Evolutionary conservation across 2,797 vertebrate genomes (phyloP).

Genomic region (Etheostoma nigrum): DNA sequence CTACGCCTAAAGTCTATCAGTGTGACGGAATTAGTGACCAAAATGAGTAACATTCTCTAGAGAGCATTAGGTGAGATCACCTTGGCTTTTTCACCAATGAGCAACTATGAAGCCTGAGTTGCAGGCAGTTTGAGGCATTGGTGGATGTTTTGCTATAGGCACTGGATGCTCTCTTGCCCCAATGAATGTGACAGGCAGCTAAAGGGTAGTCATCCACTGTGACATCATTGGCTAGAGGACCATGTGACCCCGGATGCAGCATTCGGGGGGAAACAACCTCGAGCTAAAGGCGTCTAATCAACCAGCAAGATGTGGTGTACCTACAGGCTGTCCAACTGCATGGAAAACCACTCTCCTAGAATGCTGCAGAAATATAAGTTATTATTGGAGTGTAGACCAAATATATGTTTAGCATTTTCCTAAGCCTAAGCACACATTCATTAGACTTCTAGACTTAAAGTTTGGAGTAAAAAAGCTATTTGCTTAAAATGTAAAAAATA

Average conservation of each 20-base stretch:
- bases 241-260: constrained; percentile 38
- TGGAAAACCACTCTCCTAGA: constrained; percentile 32
- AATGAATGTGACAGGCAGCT: constrained; percentile 53
- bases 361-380: constrained; percentile 10
- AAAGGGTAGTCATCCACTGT: constrained; percentile 57
- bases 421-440: background rate
- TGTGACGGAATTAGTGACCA: background rate
- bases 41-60: constrained; percentile 21
- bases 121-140: constrained; percentile 12
- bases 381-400: background rate
- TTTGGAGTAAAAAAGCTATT: background rate
- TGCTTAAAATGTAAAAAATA: background rate
- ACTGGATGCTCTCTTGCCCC: constrained; percentile 48
- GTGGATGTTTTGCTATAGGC: constrained; percentile 23
- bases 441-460: background rate
- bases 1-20: constrained; percentile 11
- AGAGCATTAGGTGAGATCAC: background rate
- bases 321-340: constrained; percentile 52
- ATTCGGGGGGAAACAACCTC: constrained; percentile 54
- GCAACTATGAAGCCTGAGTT: background rate
- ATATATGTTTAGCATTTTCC: background rate
- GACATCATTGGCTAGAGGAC: constrained; percentile 63
- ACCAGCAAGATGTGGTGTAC: constrained; percentile 52
- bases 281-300: constrained; percentile 47
- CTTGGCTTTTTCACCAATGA: background rate